Conservation (phyloP, 2,113 vertebrate species). For the Myotis lucifugus region DNA sequence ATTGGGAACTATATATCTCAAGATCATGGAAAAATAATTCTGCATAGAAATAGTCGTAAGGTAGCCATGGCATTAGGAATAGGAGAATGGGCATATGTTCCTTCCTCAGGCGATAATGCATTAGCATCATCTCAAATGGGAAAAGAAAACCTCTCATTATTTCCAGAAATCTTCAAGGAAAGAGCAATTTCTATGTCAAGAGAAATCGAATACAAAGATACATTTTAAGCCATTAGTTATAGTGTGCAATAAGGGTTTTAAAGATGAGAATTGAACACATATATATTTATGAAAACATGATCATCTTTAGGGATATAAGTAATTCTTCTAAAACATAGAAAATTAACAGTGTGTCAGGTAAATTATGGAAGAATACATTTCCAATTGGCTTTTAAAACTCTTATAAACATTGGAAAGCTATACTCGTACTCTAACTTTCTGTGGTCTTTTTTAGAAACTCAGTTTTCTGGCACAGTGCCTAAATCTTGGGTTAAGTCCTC, state of each 20-base stretch:
- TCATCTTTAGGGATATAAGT: not conserved
- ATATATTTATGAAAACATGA: not conserved
- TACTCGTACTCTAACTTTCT: not conserved
- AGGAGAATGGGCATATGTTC: not conserved
- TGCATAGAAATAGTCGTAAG: not conserved
- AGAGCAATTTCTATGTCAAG: not conserved
- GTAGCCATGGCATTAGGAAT: slow-evolving; percentile 37
- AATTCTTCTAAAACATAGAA: slow-evolving; percentile 20
- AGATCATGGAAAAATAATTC: slow-evolving; percentile 36
- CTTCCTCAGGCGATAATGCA: not conserved
- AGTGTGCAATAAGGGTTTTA: not conserved
- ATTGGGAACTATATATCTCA: slow-evolving; percentile 35
- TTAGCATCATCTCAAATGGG: not conserved
- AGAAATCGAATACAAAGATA: slow-evolving; percentile 3
- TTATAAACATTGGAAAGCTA: not conserved
- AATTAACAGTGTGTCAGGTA: not conserved
- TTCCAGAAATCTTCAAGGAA: slow-evolving; percentile 43
- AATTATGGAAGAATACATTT: not conserved
- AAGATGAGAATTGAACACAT: not conserved
- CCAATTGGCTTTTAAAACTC: not conserved
- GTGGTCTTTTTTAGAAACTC: not conserved
- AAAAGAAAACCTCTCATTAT: not conserved
- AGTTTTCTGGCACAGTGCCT: not conserved
- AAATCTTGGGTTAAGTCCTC: not conserved
- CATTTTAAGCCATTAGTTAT: not conserved